These are phyloP conservation scores for Mus minutoides DNA, from an alignment of 2,797 vertebrate genomes.

Conservation along the genomic window DNA sequence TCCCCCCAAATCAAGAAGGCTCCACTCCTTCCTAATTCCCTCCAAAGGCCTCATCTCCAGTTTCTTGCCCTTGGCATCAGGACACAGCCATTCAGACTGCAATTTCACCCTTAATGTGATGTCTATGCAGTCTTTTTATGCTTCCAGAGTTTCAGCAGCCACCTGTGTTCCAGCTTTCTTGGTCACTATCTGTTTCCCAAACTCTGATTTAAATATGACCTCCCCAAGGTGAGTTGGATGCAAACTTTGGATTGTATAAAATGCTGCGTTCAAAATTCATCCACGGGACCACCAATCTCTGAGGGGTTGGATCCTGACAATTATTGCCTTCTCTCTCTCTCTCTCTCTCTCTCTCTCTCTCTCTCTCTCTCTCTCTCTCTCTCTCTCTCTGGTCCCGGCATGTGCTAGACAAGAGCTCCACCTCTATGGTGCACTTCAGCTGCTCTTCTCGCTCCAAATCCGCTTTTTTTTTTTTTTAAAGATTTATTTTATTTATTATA, in stretches of 20 bases:
- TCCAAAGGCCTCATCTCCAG: neutral
- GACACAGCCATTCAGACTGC: neutral
- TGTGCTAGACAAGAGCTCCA: neutral
- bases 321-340: neutral
- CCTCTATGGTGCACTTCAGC: too few species aligned
- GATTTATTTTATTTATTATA: too few species aligned
- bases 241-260: neutral
- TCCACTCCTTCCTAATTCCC: too few species aligned
- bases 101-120: neutral
- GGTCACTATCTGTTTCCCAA: neutral
- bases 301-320: neutral
- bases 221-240: neutral
- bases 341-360: too few species aligned
- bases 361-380: too few species aligned
- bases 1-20: too few species aligned
- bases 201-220: conserved; percentile 16
- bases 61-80: too few species aligned
- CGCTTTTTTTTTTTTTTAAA: too few species aligned
- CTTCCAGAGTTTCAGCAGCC: neutral
- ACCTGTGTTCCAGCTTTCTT: neutral
- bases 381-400: neutral
- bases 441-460: too few species aligned
- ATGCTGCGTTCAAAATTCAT: neutral
- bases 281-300: neutral
- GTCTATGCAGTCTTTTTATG: neutral